A percentile compares a stretch with the other conserved stretches of the same genome.
Evolutionary conservation across 1,140 invertebrate species (phyloP).

Genomic region (Nixonia krombeini): DNA sequence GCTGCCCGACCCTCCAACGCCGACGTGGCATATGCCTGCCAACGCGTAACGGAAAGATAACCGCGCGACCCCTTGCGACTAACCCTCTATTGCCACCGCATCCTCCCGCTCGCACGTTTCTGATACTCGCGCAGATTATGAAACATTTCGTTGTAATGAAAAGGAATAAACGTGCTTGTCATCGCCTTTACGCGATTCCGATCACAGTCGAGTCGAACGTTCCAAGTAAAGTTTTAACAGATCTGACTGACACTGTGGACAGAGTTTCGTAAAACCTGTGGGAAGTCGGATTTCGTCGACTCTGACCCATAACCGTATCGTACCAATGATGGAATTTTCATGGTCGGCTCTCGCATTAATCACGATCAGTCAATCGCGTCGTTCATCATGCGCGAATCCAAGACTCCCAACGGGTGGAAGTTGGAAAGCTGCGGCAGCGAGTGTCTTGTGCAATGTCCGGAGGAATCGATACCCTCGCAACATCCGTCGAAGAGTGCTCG

Average conservation of each 20-base stretch:
- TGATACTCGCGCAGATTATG: conserved; percentile 2
- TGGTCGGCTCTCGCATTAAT: no score
- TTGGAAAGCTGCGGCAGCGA: no score
- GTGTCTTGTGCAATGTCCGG: not conserved
- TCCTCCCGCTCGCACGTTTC: not conserved
- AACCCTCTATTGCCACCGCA: conserved; percentile 1
- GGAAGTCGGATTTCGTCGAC: no score
- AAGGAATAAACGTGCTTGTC: conserved; percentile 2
- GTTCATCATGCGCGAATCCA: not conserved
- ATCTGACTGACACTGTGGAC: no score
- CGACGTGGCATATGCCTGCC: conserved; percentile 63
- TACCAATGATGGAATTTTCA: no score
- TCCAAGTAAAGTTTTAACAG: no score
- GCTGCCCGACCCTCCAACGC: conserved; percentile 28
- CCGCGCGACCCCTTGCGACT: conserved; percentile 38
- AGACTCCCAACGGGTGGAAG: not conserved
- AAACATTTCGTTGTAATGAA: not conserved
- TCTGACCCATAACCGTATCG: no score
- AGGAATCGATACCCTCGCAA: conserved; percentile 35
- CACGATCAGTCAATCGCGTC: not conserved
- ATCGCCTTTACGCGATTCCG: not conserved
- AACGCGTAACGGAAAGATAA: conserved; percentile 69
- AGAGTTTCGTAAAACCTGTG: no score
- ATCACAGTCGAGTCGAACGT: no score
- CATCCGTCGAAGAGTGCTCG: conserved; percentile 22